A percentile compares a stretch with the other conserved stretches of the same genome.
Evolutionary conservation across 2,888 invertebrate genomes (phyloP).

Genomic region (Polydrusus tereticollis): DNA sequence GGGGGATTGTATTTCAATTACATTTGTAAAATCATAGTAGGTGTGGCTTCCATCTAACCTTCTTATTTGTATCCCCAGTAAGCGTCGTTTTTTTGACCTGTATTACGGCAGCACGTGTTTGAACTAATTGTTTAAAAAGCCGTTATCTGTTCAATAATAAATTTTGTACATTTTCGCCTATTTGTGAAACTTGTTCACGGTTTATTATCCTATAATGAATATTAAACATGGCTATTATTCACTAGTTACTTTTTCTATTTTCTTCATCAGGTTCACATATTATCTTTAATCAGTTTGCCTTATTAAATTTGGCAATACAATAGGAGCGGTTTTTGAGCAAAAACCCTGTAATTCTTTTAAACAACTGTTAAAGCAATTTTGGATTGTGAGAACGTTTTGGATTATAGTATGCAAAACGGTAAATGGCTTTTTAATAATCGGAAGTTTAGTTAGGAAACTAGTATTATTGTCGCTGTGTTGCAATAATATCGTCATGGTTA

Average conservation of each 20-base stretch:
- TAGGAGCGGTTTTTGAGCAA: neutral
- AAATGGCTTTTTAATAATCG: slow-evolving; percentile 3
- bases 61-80: no score
- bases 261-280: neutral
- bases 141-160: no score
- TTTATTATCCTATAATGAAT: no score
- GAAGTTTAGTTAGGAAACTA: neutral
- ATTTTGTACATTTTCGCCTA: no score
- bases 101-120: no score
- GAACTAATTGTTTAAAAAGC: no score
- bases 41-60: no score
- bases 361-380: neutral
- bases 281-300: neutral
- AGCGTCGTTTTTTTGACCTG: no score
- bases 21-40: no score
- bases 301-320: neutral
- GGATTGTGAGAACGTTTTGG: neutral
- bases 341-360: neutral
- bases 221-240: no score
- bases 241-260: neutral
- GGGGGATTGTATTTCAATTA: no score
- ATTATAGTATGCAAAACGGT: neutral
- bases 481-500: neutral
- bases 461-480: neutral
- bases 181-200: no score